Conservation (phyloP, 2,113 vertebrate species). For the Scolopax mira region DNA sequence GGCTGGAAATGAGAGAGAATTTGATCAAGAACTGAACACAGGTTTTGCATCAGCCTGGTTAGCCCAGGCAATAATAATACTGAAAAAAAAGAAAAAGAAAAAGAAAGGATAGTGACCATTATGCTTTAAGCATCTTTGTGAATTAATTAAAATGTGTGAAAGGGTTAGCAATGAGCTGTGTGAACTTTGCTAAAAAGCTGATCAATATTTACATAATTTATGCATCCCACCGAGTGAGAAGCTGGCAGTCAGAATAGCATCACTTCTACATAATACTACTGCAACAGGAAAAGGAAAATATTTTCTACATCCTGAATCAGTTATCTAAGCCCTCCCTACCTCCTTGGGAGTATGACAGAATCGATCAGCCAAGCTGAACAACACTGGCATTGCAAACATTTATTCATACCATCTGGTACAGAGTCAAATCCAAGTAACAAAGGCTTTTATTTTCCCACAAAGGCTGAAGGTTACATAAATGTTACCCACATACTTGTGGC, state of each 20-base stretch:
- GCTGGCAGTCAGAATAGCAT: slow-evolving; percentile 1
- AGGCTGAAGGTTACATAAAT: slow-evolving; percentile 43
- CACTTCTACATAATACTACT: slow-evolving; percentile 5
- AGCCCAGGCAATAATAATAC: neutral
- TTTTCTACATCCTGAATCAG: slow-evolving; percentile 59
- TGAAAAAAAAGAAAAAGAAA: neutral
- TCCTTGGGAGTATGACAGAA: slow-evolving; percentile 64
- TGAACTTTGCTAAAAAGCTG: slow-evolving; percentile 1
- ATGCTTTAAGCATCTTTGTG: neutral
- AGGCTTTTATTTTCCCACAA: slow-evolving; percentile 69
- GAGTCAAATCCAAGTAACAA: slow-evolving; percentile 67
- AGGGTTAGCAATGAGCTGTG: neutral
- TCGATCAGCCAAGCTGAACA: slow-evolving; percentile 55
- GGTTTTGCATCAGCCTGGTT: slow-evolving; percentile 5
- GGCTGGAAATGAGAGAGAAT: neutral
- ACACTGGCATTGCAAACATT: slow-evolving; percentile 60
- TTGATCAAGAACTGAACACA: neutral
- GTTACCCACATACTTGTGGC: slow-evolving; percentile 50
- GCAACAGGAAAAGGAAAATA: slow-evolving; percentile 58
- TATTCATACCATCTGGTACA: slow-evolving; percentile 67
- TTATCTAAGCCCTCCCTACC: slow-evolving; percentile 51
- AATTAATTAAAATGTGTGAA: neutral
- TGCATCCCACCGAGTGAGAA: neutral
- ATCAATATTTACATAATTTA: slow-evolving; percentile 34
- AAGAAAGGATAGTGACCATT: neutral